A percentile compares a stretch with the other conserved stretches of the same genome.
Evolutionary conservation across 2,113 vertebrate species (phyloP).

Genomic region (Cyanistes caeruleus): DNA sequence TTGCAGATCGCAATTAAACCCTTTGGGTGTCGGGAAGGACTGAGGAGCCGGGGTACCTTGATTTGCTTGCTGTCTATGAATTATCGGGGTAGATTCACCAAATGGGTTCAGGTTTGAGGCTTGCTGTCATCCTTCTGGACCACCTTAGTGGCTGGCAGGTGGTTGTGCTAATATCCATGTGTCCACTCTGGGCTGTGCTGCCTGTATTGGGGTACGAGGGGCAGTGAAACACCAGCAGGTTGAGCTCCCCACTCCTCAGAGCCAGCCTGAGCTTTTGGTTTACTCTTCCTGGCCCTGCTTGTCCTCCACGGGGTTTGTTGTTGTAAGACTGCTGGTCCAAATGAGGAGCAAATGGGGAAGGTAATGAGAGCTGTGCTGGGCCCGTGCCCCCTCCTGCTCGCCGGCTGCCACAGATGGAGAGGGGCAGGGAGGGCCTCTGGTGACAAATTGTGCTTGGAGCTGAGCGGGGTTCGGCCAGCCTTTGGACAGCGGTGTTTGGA

Average conservation of each 20-base stretch:
- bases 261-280: background rate
- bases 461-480: background rate
- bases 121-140: background rate
- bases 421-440: conserved; percentile 2
- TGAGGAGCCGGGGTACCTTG: background rate
- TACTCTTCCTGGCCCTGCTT: background rate
- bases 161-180: background rate
- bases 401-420: conserved; percentile 39
- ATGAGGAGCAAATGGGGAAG: conserved; percentile 76
- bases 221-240: background rate
- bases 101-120: background rate
- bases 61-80: background rate
- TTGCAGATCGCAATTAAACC: conserved; percentile 34
- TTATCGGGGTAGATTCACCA: background rate
- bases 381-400: conserved; percentile 2
- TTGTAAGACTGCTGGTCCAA: conserved; percentile 68
- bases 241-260: background rate
- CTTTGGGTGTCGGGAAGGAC: background rate
- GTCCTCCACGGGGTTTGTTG: conserved; percentile 57
- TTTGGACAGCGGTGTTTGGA: conserved; percentile 64
- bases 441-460: conserved; percentile 65
- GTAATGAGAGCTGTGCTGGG: conserved; percentile 28
- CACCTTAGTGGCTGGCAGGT: background rate
- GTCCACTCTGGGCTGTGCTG: accelerated
- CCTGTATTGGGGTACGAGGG: accelerated